Evolutionary conservation across 2,888 invertebrate genomes (phyloP), one percentile per base, ranked within the genome.

Genomic region (Calephelis perditalis): DNA sequence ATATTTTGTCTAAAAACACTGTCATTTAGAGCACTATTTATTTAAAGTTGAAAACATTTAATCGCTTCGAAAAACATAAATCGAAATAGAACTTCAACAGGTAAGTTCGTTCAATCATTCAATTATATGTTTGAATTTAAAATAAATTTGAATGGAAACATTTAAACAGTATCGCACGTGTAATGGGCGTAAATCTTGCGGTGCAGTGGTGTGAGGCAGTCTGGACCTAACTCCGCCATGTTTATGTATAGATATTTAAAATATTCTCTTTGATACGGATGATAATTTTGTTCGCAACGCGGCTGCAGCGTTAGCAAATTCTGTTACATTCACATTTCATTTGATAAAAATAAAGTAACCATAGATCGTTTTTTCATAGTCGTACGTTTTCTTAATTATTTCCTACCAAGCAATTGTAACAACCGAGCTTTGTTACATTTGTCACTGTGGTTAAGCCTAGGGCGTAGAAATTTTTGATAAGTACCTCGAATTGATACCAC

Each of bases 231-330:
- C 77, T 77, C 77, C 74, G 77, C 77, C 73, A 73, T 80, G 79
- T 76, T 78, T 82, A 79, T 84, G 82, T 84, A 81, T 84, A 85
- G 79, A 82, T 84, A 86, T 89, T 88, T 86, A 84, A 90, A 88
- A 89, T 90, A 89, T 91, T 90, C 89, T 82, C 89, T 91, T 91
- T 91, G 90, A 91, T 90, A 82, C 83, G 77, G 78, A 88, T 84
- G 88, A 88, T 91, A 89, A 90, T 89, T 88, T 85, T 77, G 81
- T 82, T 84, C 77, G 79, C 76, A 76, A 73, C 77, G 75, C 76
- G 69, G 64, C 73, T 68, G 68, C 77, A 85, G 73, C 81, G 85
- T 81, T 77, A 73, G 78, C 84, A 84, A 62, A 82, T 78, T 77
- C 70, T 67, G 63, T 61, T 64, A 62, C 61, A 60, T 56, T 44